Base-by-base conservation (phyloP, 2,113 vertebrate genomes). In the Myotis davidii region DNA sequence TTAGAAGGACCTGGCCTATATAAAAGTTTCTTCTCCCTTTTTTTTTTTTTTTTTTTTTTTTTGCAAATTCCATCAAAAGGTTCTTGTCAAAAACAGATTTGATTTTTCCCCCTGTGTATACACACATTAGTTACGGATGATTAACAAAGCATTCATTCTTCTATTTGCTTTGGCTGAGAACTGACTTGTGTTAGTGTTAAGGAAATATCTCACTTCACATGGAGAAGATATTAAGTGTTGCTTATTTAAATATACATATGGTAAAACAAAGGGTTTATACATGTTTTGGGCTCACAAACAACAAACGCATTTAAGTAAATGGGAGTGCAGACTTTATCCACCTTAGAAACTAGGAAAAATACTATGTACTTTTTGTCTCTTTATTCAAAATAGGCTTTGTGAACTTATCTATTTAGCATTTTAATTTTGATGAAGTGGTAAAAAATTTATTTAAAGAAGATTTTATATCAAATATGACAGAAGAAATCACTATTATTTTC, bases 151-250 rank as follows among this genome's bases (percentile, higher is more conserved):
- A 98, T 98, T 98, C 98, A 98, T 97, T 98, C 97, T 98, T 95
- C 98, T 98, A 96, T 99, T 98, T 98, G 97, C 97, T 98, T 99
- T 98, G 98, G 98, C 98, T 98, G 97, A 98, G 97, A 97, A 98
- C 79, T 91, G 97, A 98, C 97, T 97, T 96, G 91, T 94, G 96
- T 98, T 98, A 95, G 97, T 95, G 94, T 97, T 98, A 98, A 96
- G 95, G 97, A 98, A 98, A 97, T 98, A 98, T 96, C 98, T 98
- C 97, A 98, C 97, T 98, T 97, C 92, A 95, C 97, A 97, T 65
- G 56, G 94, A 97, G 96, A 98, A 97, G 96, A 98, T 97, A 98
- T 94, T 94, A 98, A 98, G 97, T 96, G 74, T 87, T 96, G 78
- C 96, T 96, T 97, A 98, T 98, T 96, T 94, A 96, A 96, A 92